Evolutionary conservation across 2,888 invertebrate species (phyloP).

Genomic region (Slavum lentiscoides): DNA sequence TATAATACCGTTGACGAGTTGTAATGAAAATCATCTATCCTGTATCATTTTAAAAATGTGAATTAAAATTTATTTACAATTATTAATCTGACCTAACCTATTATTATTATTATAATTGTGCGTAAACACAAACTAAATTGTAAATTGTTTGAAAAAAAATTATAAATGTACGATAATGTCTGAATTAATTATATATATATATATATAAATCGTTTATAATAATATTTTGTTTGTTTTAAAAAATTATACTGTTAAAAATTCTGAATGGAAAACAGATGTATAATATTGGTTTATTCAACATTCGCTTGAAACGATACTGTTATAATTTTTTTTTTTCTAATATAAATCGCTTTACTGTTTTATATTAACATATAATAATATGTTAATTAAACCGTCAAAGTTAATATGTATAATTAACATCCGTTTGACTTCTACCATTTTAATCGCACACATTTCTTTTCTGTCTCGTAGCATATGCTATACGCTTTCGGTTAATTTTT

Average conservation of each 20-base stretch:
- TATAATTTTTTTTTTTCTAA: neutral
- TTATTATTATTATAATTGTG: no score
- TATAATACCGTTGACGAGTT: neutral
- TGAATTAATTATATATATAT: no score
- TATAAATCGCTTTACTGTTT: neutral
- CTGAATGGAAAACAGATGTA: conserved; percentile 11
- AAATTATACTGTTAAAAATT: conserved; percentile 11
- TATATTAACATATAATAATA: neutral
- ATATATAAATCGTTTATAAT: no score
- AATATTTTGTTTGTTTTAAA: conserved; percentile 2
- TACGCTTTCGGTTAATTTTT: conserved; percentile 4
- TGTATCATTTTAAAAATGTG: neutral
- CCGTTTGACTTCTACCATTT: neutral
- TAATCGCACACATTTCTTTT: no score
- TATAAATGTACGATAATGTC: no score
- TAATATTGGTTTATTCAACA: neutral
- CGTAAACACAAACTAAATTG: no score
- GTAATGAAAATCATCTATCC: neutral
- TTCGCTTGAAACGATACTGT: neutral
- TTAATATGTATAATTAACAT: neutral
- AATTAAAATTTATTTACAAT: neutral
- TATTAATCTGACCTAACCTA: no score
- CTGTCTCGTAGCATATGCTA: neutral
- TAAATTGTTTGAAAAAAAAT: no score
- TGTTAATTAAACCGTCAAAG: neutral